These are phyloP conservation scores for Lucinisca nassula DNA, from an alignment of 2,888 invertebrate species.

Conservation along the genomic window DNA sequence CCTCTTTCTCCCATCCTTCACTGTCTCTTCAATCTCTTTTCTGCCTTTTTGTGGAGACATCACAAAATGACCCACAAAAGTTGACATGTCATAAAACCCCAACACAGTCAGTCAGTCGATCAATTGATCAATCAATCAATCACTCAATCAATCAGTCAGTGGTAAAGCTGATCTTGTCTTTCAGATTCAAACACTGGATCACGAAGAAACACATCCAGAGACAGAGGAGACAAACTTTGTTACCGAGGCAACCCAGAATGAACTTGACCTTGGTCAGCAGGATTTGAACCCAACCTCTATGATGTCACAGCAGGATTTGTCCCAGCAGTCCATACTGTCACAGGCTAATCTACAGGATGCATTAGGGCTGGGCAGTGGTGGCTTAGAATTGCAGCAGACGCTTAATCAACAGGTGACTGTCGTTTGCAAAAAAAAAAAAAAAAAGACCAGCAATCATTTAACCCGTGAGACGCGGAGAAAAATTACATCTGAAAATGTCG, in stretches of 20 bases:
- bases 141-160: too few species aligned
- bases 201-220: conserved; percentile 23
- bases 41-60: conserved; percentile 38
- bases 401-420: conserved; percentile 85
- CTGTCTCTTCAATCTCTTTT: too few species aligned
- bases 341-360: conserved; percentile 73
- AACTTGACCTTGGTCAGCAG: conserved; percentile 72
- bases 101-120: too few species aligned
- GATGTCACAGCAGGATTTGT: conserved; percentile 73
- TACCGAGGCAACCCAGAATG: conserved; percentile 64
- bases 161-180: too few species aligned
- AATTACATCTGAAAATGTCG: too few species aligned
- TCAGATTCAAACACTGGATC: conserved; percentile 24
- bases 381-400: conserved; percentile 82
- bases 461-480: too few species aligned
- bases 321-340: conserved; percentile 67
- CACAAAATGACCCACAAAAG: conserved; percentile 73
- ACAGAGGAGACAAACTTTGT: conserved; percentile 59
- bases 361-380: conserved; percentile 65
- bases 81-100: too few species aligned
- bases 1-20: too few species aligned
- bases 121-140: too few species aligned
- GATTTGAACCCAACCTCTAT: conserved; percentile 73
- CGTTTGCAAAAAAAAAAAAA: too few species aligned
- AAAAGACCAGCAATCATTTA: too few species aligned